A percentile compares a stretch with the other conserved stretches of the same genome.
phyloP scores from a whole-genome alignment of 2,113 vertebrate species.

The Cathartes aura region DNA sequence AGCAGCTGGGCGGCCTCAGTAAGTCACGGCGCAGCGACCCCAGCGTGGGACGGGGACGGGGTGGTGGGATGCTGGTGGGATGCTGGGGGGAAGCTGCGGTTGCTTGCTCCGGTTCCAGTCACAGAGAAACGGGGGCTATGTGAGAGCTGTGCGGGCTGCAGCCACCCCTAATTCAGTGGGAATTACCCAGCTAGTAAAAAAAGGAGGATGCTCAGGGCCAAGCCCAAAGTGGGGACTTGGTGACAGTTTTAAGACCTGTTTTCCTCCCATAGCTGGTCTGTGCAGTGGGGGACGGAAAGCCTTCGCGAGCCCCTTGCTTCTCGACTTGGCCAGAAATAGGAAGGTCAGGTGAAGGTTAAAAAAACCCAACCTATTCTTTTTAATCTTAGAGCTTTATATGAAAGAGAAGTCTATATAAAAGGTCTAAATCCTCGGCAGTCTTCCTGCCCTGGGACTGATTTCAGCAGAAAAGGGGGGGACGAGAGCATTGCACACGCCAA shows the following conservation, averaged over 20 bases:
- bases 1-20: constrained; percentile 93
- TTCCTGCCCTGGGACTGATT: neutral
- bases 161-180: neutral
- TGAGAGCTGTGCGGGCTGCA: neutral
- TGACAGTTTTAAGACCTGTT: neutral
- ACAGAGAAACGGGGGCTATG: rapidly evolving
- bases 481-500: neutral
- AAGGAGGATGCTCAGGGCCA: neutral
- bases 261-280: neutral
- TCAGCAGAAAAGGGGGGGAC: neutral
- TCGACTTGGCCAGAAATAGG: neutral
- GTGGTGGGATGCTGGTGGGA: neutral
- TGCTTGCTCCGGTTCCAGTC: rapidly evolving
- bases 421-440: neutral
- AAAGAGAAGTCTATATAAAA: neutral
- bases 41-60: rapidly evolving
- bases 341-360: neutral
- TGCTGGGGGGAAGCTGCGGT: rapidly evolving
- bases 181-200: neutral
- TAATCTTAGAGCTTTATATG: neutral
- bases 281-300: neutral
- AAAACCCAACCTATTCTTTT: neutral
- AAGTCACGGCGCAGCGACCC: constrained; percentile 20
- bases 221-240: neutral
- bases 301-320: neutral